Evolutionary conservation across 2,113 vertebrate species (phyloP).

Genomic region (Perccottus glenii): DNA sequence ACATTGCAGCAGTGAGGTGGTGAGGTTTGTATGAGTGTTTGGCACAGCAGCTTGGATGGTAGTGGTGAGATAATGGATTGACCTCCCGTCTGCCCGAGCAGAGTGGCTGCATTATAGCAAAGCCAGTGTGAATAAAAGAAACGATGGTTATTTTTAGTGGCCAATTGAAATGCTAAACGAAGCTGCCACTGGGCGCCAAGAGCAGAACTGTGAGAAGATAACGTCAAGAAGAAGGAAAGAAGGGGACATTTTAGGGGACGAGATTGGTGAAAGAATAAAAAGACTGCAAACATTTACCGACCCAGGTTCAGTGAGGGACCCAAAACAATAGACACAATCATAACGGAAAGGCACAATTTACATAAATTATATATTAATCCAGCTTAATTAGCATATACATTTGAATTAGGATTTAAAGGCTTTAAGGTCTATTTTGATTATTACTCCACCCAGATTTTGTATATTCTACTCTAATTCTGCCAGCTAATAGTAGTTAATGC

Average conservation of each 20-base stretch:
- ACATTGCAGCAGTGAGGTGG: slow-evolving; percentile 21
- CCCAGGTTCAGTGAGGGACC: slow-evolving; percentile 7
- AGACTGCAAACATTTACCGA: slow-evolving; percentile 28
- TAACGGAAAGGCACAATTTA: slow-evolving; percentile 62
- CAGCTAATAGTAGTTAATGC: slow-evolving; percentile 78
- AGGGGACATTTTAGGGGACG: slow-evolving; percentile 30
- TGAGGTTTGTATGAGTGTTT: slow-evolving; percentile 30
- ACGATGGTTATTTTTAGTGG: slow-evolving; percentile 83
- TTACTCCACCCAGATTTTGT: slow-evolving; percentile 67
- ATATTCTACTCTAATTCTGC: slow-evolving; percentile 71
- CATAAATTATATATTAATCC: slow-evolving; percentile 80
- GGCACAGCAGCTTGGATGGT: slow-evolving; percentile 79
- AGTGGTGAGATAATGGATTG: slow-evolving; percentile 84
- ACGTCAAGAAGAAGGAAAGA: slow-evolving; percentile 23
- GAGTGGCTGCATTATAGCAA: slow-evolving; percentile 80
- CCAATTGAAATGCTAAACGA: slow-evolving; percentile 80
- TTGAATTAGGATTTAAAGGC: slow-evolving; percentile 79
- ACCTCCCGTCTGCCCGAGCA: slow-evolving; percentile 80
- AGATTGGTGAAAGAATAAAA: slow-evolving; percentile 16
- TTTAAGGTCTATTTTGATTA: slow-evolving; percentile 79
- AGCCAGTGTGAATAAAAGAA: slow-evolving; percentile 82
- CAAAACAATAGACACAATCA: slow-evolving; percentile 60
- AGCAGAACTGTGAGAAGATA: slow-evolving; percentile 48
- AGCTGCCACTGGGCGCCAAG: slow-evolving; percentile 61
- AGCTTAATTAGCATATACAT: slow-evolving; percentile 82